A percentile compares a stretch with the other conserved stretches of the same genome.
phyloP scores from a whole-genome alignment of 2,797 vertebrate species.

The Hydrocynus forskahlii region DNA sequence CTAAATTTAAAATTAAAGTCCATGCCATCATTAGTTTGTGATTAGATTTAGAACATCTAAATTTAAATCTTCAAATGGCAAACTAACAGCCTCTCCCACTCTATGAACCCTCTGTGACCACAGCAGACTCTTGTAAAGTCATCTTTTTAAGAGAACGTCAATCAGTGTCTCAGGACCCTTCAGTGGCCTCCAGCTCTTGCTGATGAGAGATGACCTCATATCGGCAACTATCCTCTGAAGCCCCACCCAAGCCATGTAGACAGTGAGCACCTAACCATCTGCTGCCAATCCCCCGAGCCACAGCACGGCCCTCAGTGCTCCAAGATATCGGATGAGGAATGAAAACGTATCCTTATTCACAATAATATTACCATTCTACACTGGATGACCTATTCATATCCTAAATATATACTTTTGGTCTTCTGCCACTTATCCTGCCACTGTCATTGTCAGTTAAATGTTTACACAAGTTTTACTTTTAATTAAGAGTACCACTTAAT shows the following conservation, averaged over 20 bases:
- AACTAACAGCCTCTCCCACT: not conserved
- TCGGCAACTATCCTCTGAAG: conserved; percentile 39
- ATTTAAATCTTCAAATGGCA: not conserved
- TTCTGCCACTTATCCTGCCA: too few relatives aligned
- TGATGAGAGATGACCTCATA: conserved; percentile 52
- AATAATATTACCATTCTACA: too few relatives aligned
- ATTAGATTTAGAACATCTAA: not conserved
- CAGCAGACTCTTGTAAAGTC: not conserved
- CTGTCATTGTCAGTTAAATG: too few relatives aligned
- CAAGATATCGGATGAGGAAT: not conserved
- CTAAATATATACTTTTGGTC: too few relatives aligned
- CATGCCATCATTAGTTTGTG: not conserved
- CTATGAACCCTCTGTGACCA: not conserved
- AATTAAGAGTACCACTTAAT: too few relatives aligned
- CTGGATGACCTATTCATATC: too few relatives aligned
- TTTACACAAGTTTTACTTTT: too few relatives aligned
- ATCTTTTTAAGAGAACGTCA: conserved; percentile 31
- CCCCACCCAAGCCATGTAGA: conserved; percentile 14
- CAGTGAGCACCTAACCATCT: conserved; percentile 53
- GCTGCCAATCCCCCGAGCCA: conserved; percentile 30
- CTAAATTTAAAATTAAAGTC: too few relatives aligned
- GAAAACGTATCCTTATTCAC: too few relatives aligned
- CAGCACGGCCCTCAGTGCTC: not conserved
- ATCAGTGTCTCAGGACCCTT: conserved; percentile 17
- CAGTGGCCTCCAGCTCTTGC: conserved; percentile 30